Evolutionary conservation across 2,888 invertebrate species (phyloP), one percentile per base, ranked within the genome.

Genomic region (Lochmaea crataegi): DNA sequence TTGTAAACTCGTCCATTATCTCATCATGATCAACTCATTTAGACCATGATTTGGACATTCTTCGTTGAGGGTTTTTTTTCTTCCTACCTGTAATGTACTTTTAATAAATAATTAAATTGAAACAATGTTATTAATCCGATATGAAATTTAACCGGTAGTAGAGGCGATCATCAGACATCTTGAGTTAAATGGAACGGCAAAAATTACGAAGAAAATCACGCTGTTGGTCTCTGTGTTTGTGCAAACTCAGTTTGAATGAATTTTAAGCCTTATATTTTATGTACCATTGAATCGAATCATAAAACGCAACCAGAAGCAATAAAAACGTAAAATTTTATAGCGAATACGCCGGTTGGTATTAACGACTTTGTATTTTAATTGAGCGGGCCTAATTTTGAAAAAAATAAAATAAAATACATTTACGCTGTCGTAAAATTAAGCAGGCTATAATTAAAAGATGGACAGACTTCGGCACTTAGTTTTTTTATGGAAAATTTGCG

Each of bases 11-110:
- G 82, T 81, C 81, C 81, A 79, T 83, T 83, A 84, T 84, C 83
- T 75, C 74, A 76, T 79, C 79, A 83, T 82, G 82, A 80, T 82
- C 82, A 82, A 83, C 83, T 83, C 82, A 83, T 83, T 83, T 82
- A 81, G 81, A 81, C 76, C 79, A 79, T 83, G 83, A 83, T 81
- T 79, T 79, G 80, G 76, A 76, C 76, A 77, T 82, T 82, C 81
- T 75, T 76, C 53, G 71, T 71, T 67, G 64, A 71, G 63, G 63
- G 57, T 71, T 68, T 70, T 68, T 68, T 70, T 72, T 71, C 58
- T 22, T 71, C 12, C 12, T 41, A 57, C 67, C 38, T 58, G 65
- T 73, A 65, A 69, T 65, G 58, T 42, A 48, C 26, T 51, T 61
- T 70, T 74, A 58, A 74, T 74, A 61, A 67, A 57, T 80, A 81